These are phyloP conservation scores for Hormiphora californensis DNA, from an alignment of 37 sponge, comb jelly and placozoan genomes.

Conservation along the genomic window DNA sequence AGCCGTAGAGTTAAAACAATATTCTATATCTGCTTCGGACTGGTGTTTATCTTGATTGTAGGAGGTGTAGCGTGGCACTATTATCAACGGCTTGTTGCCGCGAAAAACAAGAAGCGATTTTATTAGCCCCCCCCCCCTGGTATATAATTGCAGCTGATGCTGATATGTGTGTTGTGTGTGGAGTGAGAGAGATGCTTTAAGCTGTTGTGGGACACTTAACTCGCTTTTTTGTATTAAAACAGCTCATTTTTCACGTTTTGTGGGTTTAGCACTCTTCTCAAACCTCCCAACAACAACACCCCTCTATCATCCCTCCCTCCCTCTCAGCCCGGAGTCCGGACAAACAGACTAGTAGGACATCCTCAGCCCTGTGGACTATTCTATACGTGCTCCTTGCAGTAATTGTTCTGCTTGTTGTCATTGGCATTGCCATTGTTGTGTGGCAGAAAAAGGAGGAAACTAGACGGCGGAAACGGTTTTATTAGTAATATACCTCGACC, in stretches of 20 bases:
- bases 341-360: too few species aligned
- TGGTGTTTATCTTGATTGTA: slow-evolving; percentile 22
- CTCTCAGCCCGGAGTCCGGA: too few species aligned
- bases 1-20: slow-evolving; percentile 49
- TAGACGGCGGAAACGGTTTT: slow-evolving; percentile 34
- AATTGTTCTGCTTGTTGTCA: background rate
- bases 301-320: too few species aligned
- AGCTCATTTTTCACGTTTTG: too few species aligned
- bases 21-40: slow-evolving; percentile 49
- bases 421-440: background rate
- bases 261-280: too few species aligned
- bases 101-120: slow-evolving; percentile 33
- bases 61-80: slow-evolving; percentile 37
- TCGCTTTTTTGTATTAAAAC: too few species aligned
- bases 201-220: too few species aligned
- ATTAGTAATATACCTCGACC: too few species aligned
- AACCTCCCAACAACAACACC: too few species aligned
- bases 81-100: background rate
- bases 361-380: slow-evolving; percentile 44
- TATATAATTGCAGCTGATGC: too few species aligned
- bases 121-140: background rate
- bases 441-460: slow-evolving; percentile 33
- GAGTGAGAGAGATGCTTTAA: too few species aligned
- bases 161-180: too few species aligned
- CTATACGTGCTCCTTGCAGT: background rate